These are phyloP conservation scores for Rhagoletis pomonella DNA, from an alignment of 1,140 invertebrate species.

Conservation along the genomic window DNA sequence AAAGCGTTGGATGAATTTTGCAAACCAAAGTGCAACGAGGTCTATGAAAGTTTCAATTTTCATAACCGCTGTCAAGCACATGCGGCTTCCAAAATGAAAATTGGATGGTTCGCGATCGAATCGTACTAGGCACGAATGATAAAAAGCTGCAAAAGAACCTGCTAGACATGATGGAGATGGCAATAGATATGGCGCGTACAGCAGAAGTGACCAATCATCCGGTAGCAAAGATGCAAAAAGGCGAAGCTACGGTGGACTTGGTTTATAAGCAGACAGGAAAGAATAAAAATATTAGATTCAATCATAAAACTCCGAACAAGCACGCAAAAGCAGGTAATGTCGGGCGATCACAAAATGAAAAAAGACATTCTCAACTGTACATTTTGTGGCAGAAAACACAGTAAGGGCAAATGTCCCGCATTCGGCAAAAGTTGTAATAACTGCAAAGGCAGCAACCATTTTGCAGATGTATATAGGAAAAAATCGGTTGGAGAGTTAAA, in stretches of 20 bases:
- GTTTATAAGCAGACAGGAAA: background rate
- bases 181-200: background rate
- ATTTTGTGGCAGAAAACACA: background rate
- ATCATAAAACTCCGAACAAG: background rate
- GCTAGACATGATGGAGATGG: background rate
- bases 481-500: background rate
- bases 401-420: constrained; percentile 1
- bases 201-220: background rate
- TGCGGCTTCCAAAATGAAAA: background rate
- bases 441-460: background rate
- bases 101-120: background rate
- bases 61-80: too few species aligned
- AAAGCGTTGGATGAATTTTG: too few species aligned
- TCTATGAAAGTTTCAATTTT: too few species aligned
- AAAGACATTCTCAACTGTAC: background rate
- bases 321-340: background rate
- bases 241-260: background rate
- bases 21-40: too few species aligned
- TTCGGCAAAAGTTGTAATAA: constrained; percentile 27
- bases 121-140: background rate
- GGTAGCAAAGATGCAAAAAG: background rate
- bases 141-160: background rate
- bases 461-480: background rate
- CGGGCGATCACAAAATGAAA: background rate
- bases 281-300: background rate